A percentile compares a stretch with the other conserved stretches of the same genome.
These are phyloP conservation scores for Allacma fusca DNA, from an alignment of 2,888 invertebrate genomes.

Conservation along the genomic window DNA sequence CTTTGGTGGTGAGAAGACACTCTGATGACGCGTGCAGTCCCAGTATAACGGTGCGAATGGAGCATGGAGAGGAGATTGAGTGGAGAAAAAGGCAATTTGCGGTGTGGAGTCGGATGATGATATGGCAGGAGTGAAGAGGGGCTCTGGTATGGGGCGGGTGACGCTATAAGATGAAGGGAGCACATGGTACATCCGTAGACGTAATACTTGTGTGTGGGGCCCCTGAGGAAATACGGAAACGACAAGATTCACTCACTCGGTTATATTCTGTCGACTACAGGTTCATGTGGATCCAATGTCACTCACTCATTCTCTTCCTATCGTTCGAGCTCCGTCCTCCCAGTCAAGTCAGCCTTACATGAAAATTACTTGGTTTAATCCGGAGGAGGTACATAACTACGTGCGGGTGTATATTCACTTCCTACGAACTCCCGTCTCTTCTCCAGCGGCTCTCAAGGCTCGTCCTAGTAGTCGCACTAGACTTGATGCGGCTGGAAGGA, in stretches of 20 bases:
- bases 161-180: neutral
- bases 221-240: slow-evolving; percentile 33
- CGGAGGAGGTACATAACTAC: too few species aligned
- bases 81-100: slow-evolving; percentile 11
- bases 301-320: slow-evolving; percentile 26
- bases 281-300: slow-evolving; percentile 11
- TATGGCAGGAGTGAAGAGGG: too few species aligned
- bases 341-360: too few species aligned
- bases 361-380: too few species aligned
- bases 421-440: too few species aligned
- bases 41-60: neutral
- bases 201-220: neutral
- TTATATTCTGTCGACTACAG: slow-evolving; percentile 16
- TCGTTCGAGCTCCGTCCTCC: neutral
- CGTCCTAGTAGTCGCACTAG: too few species aligned
- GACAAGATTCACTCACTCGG: slow-evolving; percentile 31
- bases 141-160: too few species aligned
- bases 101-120: neutral
- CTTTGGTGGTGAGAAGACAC: too few species aligned
- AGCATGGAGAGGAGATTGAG: neutral
- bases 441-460: too few species aligned
- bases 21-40: too few species aligned
- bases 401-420: too few species aligned
- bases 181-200: neutral
- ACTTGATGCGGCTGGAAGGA: too few species aligned